Conservation (phyloP, 2,797 vertebrate genomes). For the Tokudaia tokunoshimensis region DNA sequence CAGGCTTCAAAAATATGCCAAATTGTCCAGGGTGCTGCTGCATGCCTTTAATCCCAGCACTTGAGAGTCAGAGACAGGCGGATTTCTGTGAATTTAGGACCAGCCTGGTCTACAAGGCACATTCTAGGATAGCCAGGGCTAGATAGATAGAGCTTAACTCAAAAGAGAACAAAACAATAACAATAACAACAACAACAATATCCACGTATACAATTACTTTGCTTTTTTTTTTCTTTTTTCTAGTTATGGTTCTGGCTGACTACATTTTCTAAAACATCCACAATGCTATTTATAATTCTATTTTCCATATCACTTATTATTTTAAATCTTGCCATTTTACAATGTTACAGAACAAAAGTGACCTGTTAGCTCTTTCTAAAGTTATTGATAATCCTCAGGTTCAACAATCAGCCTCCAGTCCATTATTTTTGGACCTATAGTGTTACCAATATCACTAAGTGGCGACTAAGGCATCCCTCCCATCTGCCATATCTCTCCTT, state of each 20-base stretch:
- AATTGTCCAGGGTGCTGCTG: neutral
- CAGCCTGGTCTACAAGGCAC: neutral
- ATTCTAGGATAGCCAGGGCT: neutral
- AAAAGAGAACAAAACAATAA: neutral
- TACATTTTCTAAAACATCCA: neutral
- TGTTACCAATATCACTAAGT: neutral
- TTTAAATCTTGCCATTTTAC: slow-evolving; percentile 29
- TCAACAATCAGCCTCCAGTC: neutral
- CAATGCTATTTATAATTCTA: neutral
- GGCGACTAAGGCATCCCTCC: neutral
- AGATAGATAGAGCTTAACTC: neutral
- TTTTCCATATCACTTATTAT: slow-evolving; percentile 33
- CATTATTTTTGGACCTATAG: neutral
- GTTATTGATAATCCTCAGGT: neutral
- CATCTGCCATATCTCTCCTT: neutral
- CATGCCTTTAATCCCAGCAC: neutral
- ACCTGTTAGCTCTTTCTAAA: slow-evolving; percentile 11
- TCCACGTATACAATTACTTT: neutral
- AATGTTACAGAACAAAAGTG: slow-evolving; percentile 9
- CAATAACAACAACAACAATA: neutral
- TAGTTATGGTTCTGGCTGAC: neutral
- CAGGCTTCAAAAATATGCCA: neutral
- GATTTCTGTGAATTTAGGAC: neutral
- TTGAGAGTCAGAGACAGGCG: neutral
- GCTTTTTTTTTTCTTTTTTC: neutral